These are phyloP conservation scores for Megalopta genalis DNA, from an alignment of 1,140 invertebrate species.

Conservation along the genomic window DNA sequence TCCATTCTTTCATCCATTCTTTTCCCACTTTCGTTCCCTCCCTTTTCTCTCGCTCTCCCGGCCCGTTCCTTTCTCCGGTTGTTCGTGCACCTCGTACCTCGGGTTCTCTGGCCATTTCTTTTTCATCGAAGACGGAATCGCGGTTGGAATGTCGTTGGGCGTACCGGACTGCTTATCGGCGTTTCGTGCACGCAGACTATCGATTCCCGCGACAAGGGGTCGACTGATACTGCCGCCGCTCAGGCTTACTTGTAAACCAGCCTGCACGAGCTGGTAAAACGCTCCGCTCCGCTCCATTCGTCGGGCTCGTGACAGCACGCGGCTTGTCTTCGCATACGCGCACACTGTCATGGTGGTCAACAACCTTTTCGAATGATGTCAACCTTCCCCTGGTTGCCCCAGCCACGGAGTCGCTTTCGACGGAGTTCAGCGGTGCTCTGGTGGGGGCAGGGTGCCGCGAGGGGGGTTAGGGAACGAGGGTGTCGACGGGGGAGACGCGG, in stretches of 20 bases:
- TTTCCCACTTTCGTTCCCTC: too few relatives aligned
- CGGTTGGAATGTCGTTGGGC: constrained; percentile 41
- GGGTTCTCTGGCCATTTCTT: not conserved
- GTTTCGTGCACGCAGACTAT: constrained; percentile 75
- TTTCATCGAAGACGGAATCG: constrained; percentile 22
- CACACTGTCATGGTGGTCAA: constrained; percentile 29
- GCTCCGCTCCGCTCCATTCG: constrained; percentile 3
- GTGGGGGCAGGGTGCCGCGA: too few relatives aligned
- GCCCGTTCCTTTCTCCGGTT: too few relatives aligned
- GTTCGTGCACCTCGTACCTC: too few relatives aligned
- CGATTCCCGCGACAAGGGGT: constrained; percentile 72
- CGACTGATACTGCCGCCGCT: constrained; percentile 50
- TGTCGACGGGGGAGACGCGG: too few relatives aligned
- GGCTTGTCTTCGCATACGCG: constrained; percentile 22
- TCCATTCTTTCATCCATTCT: too few relatives aligned
- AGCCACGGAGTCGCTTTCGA: not conserved
- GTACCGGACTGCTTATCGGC: constrained; percentile 53
- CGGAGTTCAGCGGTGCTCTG: not conserved
- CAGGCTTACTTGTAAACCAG: constrained; percentile 44
- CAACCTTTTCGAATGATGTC: constrained; percentile 39
- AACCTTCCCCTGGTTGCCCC: not conserved
- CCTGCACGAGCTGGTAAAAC: not conserved
- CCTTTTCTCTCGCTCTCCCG: too few relatives aligned
- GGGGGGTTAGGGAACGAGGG: not conserved
- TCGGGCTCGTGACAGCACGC: constrained; percentile 25